Evolutionary conservation across 2,888 invertebrate genomes (phyloP).

Genomic region (Taphrorychus bicolor): DNA sequence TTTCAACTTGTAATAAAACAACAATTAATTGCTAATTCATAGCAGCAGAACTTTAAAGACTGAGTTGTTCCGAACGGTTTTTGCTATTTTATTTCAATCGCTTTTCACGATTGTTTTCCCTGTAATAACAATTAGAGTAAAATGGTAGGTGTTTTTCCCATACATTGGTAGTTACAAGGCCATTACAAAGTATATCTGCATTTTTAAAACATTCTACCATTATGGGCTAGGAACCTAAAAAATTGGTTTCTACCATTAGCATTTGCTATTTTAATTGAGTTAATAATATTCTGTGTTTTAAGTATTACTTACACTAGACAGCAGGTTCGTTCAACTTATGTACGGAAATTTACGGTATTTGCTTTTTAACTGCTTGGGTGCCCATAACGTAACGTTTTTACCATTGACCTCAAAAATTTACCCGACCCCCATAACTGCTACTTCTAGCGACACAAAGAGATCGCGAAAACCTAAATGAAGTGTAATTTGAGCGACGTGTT

Average conservation of each 20-base stretch:
- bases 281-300: background rate
- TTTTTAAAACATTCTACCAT: no score
- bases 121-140: background rate
- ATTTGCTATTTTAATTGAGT: background rate
- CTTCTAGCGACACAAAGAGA: no score
- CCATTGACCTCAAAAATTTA: background rate
- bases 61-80: background rate
- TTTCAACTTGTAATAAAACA: background rate
- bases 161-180: background rate
- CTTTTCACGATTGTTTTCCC: background rate
- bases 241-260: no score
- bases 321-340: background rate
- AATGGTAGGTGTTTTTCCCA: background rate
- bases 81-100: background rate
- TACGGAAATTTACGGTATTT: background rate
- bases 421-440: no score
- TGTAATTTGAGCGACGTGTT: no score
- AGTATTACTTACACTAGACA: background rate
- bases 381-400: background rate
- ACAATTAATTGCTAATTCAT: background rate
- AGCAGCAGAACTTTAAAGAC: background rate
- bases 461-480: no score
- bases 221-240: no score
- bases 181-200: background rate
- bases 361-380: background rate